Evolutionary conservation across 2,797 vertebrate genomes (phyloP), one percentile per base, ranked within the genome.

Genomic region (Rallus crepitans): DNA sequence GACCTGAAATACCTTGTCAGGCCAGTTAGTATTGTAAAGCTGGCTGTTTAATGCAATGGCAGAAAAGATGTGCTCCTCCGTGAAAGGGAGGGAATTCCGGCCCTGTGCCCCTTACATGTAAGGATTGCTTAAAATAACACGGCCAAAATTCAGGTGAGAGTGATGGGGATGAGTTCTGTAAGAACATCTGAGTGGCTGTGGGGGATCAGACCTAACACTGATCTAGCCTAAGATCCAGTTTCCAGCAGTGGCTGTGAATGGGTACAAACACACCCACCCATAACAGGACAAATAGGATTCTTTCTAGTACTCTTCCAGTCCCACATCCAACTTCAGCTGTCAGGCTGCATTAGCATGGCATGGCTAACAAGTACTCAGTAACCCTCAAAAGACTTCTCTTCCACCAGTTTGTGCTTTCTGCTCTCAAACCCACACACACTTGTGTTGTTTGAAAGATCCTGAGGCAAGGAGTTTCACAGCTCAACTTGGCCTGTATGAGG

Each of bases 221-320:
- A 2, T 33, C 39, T 61, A 69, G 27, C 30, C 72, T 55, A 48
- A 55, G 45, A 39, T 76, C 64, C 47, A 20, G 4, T 61, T 89
- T 75, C 47, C 69, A 83, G 52, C 78, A 45, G 33, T 15, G 30
- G 14, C 73, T 4, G 7, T n/a, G 73, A 50, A 7, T 28, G 60
- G 7, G 31, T 53, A 27, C 60, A 65, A 68, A n/a, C 73, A 57
- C 24, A 76, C 7, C 9, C 9, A 27, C 23, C 18, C 5, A 0
- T 39, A 14, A 1, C 8, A 3, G 24, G 56, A 50, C 37, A 40
- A n/a, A 55, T 15, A 42, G 56, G 65, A 35, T 0, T 0, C 7
- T 87, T 57, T 68, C 52, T n/a, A n/a, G 33, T 40, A 20, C 37
- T 66, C 31, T 4, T 35, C 18, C 37, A 71, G 0, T 70, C 48